A percentile compares a stretch with the other conserved stretches of the same genome.
phyloP scores from a whole-genome alignment of 1,140 invertebrate genomes.

The Augochlora pura region DNA sequence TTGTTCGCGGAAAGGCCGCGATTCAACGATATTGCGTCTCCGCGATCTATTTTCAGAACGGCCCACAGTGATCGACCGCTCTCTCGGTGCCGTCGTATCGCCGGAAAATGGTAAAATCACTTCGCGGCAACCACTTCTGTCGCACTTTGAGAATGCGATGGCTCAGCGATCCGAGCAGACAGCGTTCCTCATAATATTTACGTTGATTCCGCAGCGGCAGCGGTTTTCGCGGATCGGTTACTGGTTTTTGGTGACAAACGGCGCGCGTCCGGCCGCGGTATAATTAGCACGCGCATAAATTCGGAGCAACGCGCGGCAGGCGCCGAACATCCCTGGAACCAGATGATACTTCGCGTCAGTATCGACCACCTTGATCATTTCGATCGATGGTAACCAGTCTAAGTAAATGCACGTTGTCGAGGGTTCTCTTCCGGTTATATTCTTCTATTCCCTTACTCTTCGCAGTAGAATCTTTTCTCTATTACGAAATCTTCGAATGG shows the following conservation, averaged over 20 bases:
- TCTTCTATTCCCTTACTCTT: background rate
- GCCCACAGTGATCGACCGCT: slow-evolving; percentile 37
- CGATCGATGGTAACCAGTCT: slow-evolving; percentile 4
- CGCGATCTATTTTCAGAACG: slow-evolving; percentile 55
- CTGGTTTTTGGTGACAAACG: slow-evolving; percentile 41
- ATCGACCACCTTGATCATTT: background rate
- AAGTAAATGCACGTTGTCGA: slow-evolving; percentile 30
- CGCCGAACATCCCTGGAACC: slow-evolving; percentile 65
- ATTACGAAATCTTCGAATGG: too few relatives aligned
- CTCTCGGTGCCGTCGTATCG: slow-evolving; percentile 18
- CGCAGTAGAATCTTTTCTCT: too few relatives aligned
- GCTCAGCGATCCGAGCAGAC: background rate
- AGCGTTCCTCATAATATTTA: background rate
- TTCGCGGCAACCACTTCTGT: background rate
- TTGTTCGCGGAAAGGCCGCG: slow-evolving; percentile 29
- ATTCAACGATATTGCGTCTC: slow-evolving; percentile 29
- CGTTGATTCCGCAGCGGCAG: background rate
- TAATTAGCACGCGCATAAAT: slow-evolving; percentile 72
- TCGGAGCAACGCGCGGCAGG: slow-evolving; percentile 57
- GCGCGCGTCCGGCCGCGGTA: slow-evolving; percentile 49
- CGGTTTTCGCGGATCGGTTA: background rate
- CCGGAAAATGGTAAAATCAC: slow-evolving; percentile 14
- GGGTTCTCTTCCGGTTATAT: background rate
- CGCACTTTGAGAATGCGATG: background rate
- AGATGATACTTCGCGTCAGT: slow-evolving; percentile 27